Evolutionary conservation across 2,797 vertebrate species (phyloP).

Genomic region (Gallirallus australis): DNA sequence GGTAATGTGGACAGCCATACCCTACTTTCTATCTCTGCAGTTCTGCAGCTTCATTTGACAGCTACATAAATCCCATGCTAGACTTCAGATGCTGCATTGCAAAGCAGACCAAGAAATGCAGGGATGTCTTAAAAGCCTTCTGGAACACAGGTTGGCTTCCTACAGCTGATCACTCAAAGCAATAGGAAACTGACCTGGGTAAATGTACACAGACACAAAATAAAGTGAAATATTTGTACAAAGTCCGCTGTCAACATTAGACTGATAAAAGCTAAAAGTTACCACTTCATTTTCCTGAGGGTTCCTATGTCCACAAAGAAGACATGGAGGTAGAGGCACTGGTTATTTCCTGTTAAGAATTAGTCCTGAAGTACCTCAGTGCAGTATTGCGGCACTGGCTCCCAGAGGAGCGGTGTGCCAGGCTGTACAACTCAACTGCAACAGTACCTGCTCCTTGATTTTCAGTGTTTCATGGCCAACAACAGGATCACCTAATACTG

Average conservation of each 20-base stretch:
- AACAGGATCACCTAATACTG: not conserved
- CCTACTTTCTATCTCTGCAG: not conserved
- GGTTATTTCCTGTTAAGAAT: not conserved
- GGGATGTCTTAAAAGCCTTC: not conserved
- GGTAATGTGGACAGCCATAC: rapidly evolving
- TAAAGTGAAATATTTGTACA: not conserved
- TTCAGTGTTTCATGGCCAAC: not conserved
- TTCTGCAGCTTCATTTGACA: not conserved
- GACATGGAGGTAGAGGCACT: not conserved
- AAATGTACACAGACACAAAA: not conserved
- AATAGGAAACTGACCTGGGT: not conserved
- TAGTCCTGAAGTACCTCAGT: not conserved
- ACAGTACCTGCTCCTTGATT: not conserved
- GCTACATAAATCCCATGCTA: not conserved
- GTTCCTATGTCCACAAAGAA: not conserved
- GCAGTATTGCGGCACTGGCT: not conserved
- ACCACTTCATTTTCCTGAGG: not conserved
- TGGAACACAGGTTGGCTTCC: not conserved
- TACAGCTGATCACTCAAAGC: not conserved
- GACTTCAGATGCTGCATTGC: not conserved
- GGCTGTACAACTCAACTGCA: not conserved
- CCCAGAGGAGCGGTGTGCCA: not conserved
- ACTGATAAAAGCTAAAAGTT: not conserved
- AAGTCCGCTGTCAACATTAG: not conserved
- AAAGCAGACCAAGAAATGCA: not conserved